These are phyloP conservation scores for Eulemur rufifrons DNA, from an alignment of 2,113 vertebrate species.

Conservation along the genomic window DNA sequence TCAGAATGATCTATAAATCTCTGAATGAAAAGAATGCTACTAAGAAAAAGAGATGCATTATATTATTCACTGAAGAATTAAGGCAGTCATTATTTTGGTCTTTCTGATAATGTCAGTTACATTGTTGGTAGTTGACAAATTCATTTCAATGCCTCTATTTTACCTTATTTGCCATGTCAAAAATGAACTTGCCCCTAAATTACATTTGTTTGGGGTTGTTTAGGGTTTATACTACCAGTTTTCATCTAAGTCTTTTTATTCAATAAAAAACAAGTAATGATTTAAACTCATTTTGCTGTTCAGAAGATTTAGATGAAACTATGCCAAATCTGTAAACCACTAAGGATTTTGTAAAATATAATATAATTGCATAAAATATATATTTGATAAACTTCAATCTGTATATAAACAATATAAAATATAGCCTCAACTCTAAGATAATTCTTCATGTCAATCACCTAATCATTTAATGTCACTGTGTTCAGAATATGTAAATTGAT, in stretches of 20 bases:
- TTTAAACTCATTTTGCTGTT: conserved; percentile 25
- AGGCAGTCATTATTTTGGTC: background rate
- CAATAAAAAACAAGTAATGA: conserved; percentile 15
- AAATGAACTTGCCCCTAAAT: background rate
- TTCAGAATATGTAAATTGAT: background rate
- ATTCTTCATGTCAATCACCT: background rate
- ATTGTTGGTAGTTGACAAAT: background rate
- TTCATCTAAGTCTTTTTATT: background rate
- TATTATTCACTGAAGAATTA: background rate
- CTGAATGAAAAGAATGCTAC: background rate
- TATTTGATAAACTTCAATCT: background rate
- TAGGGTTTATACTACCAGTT: background rate
- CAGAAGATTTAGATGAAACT: background rate
- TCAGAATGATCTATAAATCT: background rate
- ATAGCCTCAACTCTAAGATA: background rate
- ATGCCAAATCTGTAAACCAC: background rate
- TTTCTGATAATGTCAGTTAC: background rate
- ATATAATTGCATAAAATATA: background rate
- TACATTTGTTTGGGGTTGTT: background rate
- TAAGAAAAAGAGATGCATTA: background rate
- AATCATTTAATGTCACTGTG: background rate
- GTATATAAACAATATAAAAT: background rate
- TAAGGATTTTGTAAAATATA: background rate
- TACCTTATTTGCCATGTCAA: background rate
- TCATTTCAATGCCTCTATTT: background rate